phyloP scores from a whole-genome alignment of 2,888 invertebrate genomes.

The Stictocephala bisonia region DNA sequence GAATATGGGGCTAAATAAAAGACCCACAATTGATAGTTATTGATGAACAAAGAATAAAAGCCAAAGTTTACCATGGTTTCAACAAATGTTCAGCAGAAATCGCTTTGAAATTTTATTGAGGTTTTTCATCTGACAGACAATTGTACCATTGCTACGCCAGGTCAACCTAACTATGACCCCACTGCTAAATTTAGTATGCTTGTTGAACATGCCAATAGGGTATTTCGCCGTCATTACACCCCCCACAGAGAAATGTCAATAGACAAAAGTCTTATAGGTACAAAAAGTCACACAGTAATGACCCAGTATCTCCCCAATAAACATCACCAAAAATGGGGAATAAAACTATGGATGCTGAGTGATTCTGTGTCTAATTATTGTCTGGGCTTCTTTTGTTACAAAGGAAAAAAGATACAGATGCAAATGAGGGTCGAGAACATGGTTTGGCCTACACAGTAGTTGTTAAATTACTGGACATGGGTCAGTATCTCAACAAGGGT shows the following conservation, averaged over 20 bases:
- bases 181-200: not conserved
- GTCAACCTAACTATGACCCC: not conserved
- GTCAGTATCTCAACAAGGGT: not conserved
- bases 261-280: constrained; percentile 11
- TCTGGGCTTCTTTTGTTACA: constrained; percentile 23
- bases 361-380: constrained; percentile 19
- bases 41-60: too few species aligned
- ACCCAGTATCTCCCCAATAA: constrained; percentile 27
- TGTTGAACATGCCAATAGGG: not conserved
- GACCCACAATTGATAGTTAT: too few species aligned
- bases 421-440: not conserved
- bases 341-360: too few species aligned
- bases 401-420: not conserved
- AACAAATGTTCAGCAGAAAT: not conserved
- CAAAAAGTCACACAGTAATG: constrained; percentile 9
- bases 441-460: too few species aligned
- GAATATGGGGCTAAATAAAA: too few species aligned
- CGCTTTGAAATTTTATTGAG: not conserved
- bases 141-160: not conserved
- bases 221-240: not conserved
- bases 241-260: not conserved
- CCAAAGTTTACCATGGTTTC: not conserved
- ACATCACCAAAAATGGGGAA: too few species aligned
- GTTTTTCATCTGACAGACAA: constrained; percentile 7
- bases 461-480: not conserved